A percentile compares a stretch with the other conserved stretches of the same genome.
Conservation (phyloP, 2,797 vertebrate species). For the Schizopygopsis malacanthus region DNA sequence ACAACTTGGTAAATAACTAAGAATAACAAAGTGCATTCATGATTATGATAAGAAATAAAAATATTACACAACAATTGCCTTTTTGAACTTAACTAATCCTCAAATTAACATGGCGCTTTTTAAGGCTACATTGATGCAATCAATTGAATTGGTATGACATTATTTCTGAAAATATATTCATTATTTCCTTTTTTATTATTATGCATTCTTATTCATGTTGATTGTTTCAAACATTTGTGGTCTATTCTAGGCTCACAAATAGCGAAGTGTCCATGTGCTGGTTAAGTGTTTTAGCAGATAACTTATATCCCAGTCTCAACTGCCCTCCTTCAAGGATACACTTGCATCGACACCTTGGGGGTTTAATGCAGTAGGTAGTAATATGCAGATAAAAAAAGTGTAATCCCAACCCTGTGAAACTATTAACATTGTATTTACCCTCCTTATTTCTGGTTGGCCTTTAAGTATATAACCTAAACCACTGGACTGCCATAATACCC, state of each 20-base stretch:
- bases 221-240: background rate
- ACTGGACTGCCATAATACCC: conserved; percentile 65
- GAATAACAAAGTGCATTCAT: background rate
- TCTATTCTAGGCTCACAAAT: background rate
- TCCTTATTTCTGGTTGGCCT: conserved; percentile 71
- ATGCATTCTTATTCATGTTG: background rate
- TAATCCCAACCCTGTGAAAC: conserved; percentile 58
- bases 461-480: conserved; percentile 70
- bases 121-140: background rate
- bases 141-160: background rate
- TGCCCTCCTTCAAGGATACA: conserved; percentile 10
- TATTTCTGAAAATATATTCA: background rate
- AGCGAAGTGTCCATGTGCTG: background rate
- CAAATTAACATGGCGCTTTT: background rate
- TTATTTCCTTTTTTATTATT: background rate
- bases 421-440: conserved; percentile 74
- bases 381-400: conserved; percentile 72
- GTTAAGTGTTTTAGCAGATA: conserved; percentile 19
- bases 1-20: background rate
- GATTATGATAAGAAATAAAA: background rate
- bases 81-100: background rate
- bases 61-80: background rate
- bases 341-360: conserved; percentile 1
- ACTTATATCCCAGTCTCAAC: background rate
- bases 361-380: conserved; percentile 64